Percentiles rank a stretch among this genome's conserved stretches.
Conservation (phyloP, 2,113 vertebrate species). For the Pithys albifrons region DNA sequence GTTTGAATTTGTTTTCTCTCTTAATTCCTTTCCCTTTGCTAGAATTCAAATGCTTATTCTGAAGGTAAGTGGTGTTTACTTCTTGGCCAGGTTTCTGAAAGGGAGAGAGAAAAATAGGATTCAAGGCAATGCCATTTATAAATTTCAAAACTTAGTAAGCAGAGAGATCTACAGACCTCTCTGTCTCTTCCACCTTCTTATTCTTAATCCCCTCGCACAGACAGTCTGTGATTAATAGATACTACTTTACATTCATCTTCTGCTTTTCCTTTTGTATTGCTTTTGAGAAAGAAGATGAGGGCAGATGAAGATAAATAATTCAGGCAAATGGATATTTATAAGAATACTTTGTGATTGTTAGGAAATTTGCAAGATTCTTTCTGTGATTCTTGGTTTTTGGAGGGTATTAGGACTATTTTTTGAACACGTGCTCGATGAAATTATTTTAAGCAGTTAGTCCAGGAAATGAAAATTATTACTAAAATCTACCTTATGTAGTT, state of each 20-base stretch:
- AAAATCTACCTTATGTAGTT: not conserved
- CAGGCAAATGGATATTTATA: not conserved
- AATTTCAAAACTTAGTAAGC: not conserved
- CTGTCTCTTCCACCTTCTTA: not conserved
- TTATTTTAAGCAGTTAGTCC: not conserved
- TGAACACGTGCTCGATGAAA: not conserved
- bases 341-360: not conserved
- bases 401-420: rapidly evolving
- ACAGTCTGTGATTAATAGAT: not conserved
- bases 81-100: not conserved
- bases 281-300: not conserved
- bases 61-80: not conserved
- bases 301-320: not conserved
- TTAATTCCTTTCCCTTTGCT: not conserved
- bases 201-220: not conserved
- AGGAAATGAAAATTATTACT: not conserved
- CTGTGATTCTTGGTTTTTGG: rapidly evolving
- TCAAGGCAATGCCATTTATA: not conserved
- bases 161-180: not conserved
- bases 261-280: not conserved
- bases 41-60: not conserved
- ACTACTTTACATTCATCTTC: rapidly evolving
- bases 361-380: not conserved
- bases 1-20: not conserved
- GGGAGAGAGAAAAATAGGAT: not conserved